Conservation (phyloP, 2,888 invertebrate genomes). For the Ichneumon xanthorius region DNA sequence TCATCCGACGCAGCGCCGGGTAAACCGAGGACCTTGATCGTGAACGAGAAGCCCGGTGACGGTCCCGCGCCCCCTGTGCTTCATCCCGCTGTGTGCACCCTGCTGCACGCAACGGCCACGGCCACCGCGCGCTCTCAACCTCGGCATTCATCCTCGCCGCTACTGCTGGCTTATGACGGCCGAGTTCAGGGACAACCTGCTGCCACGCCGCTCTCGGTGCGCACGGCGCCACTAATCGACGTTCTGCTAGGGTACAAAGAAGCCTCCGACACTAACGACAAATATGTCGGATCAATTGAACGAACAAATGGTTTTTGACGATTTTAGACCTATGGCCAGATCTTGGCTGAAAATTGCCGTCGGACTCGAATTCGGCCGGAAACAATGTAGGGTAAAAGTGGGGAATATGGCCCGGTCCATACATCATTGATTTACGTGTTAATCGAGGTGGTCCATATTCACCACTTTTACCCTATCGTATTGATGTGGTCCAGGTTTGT, state of each 20-base stretch:
- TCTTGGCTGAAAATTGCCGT: too few species aligned
- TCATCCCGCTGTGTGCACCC: slow-evolving; percentile 64
- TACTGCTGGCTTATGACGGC: slow-evolving; percentile 42
- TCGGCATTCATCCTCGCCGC: slow-evolving; percentile 54
- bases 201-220: neutral
- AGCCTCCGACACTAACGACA: too few species aligned
- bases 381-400: too few species aligned
- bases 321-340: too few species aligned
- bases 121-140: slow-evolving; percentile 65
- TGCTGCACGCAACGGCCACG: slow-evolving; percentile 68
- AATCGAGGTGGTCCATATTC: too few species aligned
- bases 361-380: too few species aligned
- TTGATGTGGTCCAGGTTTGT: neutral
- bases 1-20: slow-evolving; percentile 67
- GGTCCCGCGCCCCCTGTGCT: slow-evolving; percentile 53
- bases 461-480: too few species aligned
- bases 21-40: slow-evolving; percentile 79
- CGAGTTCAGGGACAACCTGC: slow-evolving; percentile 36
- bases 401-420: too few species aligned
- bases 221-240: neutral
- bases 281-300: too few species aligned
- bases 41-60: slow-evolving; percentile 74
- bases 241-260: neutral
- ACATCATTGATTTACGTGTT: too few species aligned
- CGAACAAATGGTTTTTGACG: too few species aligned